These are phyloP conservation scores for Phoxinus dragarum DNA, from an alignment of 2,797 vertebrate genomes.

Conservation along the genomic window DNA sequence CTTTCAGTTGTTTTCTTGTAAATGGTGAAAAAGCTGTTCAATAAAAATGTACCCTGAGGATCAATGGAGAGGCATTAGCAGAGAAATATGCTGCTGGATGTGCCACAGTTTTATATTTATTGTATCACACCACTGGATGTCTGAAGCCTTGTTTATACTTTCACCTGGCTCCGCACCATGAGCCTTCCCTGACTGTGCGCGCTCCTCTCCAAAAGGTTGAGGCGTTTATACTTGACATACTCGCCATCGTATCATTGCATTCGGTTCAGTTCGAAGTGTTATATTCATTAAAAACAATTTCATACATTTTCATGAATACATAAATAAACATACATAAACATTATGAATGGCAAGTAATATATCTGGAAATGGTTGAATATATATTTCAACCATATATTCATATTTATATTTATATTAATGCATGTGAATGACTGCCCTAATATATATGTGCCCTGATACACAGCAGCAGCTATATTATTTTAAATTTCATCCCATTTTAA, in stretches of 20 bases:
- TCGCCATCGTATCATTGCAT: neutral
- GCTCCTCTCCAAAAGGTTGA: neutral
- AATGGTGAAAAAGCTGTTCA: conserved; percentile 3
- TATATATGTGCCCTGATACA: neutral
- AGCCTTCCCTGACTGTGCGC: neutral
- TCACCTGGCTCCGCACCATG: neutral
- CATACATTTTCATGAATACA: no score
- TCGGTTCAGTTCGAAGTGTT: no score
- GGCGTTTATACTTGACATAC: neutral
- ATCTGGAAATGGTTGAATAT: no score
- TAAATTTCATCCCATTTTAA: neutral
- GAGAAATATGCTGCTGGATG: conserved; percentile 1
- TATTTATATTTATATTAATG: no score
- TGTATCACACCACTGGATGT: neutral
- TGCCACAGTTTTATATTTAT: conserved; percentile 5
- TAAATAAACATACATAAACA: no score
- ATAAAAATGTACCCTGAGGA: neutral
- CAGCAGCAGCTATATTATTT: neutral
- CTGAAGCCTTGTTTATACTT: neutral
- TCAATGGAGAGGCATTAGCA: conserved; percentile 11
- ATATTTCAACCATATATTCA: no score
- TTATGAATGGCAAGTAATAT: no score
- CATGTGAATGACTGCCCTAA: neutral
- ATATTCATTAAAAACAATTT: no score
- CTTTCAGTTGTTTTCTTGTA: conserved; percentile 27